Evolutionary conservation across 2,888 invertebrate species (phyloP), one percentile per base, ranked within the genome.

Genomic region (Chesias legatella): DNA sequence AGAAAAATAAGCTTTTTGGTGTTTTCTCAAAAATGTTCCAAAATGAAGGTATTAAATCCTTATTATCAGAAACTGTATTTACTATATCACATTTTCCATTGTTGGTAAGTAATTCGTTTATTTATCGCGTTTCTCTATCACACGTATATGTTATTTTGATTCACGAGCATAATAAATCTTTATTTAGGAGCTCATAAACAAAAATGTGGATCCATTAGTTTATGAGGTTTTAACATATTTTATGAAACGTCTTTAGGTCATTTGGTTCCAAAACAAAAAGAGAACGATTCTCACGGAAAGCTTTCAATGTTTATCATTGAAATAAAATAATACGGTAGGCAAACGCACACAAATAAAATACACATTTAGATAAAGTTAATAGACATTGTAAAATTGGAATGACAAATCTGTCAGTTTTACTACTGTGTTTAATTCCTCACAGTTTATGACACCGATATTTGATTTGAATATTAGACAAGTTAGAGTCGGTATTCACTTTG

Each of bases 291-390:
- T 25, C 46, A 55, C 48, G 49, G 52, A 54, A 56, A 54, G 56
- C 54, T 54, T 56, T 56, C 51, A 55, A 51, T 43, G 32, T 49
- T 48, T 53, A 48, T 53, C 59, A 56, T 51, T 53, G 51, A 37
- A 52, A 55, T 58, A 58, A 58, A 57, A 56, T 46, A 53, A 57
- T 53, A 57, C 58, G 51, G 58, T 58, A 57, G 56, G 56, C 56
- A 51, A 51, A 51, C 45, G 47, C 48, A 53, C 41, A 53, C 51
- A 52, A 55, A 52, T 58, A 57, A 58, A 57, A 55, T 49, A 56
- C 45, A 48, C 58, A 58, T 55, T 57, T 47, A 53, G 54, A 56
- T 56, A 52, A 56, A 45, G 30, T 48, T 53, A 49, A 56, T 55
- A 54, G 56, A 40, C 48, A 54, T 51, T 53, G 50, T 58, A 56